Conservation (phyloP, 2,113 vertebrate genomes). For the Rousettus leschenaultii region DNA sequence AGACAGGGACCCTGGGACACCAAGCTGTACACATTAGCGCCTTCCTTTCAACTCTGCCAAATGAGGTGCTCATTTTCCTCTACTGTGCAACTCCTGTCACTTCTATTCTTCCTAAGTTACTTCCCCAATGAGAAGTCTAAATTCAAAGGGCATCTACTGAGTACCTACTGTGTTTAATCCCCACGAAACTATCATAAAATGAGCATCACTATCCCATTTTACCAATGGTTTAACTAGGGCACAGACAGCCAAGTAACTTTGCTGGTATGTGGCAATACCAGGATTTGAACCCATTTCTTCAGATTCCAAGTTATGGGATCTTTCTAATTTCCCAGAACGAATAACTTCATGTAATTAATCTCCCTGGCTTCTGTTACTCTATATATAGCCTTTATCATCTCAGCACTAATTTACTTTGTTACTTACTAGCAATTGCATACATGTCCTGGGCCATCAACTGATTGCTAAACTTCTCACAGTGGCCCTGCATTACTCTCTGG, state of each 20-base stretch:
- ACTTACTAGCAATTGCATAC: not conserved
- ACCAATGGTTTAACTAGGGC: not conserved
- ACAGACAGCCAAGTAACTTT: not conserved
- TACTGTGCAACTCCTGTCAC: not conserved
- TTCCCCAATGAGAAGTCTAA: not conserved
- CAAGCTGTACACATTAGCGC: rapidly evolving
- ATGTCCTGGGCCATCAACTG: not conserved
- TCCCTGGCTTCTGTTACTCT: not conserved
- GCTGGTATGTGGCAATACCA: not conserved
- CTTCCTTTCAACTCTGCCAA: not conserved
- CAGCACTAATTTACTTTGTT: not conserved
- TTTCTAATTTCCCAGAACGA: not conserved
- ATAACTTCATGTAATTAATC: not conserved
- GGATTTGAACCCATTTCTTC: not conserved
- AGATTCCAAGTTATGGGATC: not conserved
- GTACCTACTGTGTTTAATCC: not conserved
- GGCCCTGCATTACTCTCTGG: not conserved
- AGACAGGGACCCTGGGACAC: not conserved
- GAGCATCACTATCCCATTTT: not conserved
- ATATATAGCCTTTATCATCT: not conserved
- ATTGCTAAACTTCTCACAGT: not conserved
- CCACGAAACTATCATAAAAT: not conserved
- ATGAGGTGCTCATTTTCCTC: not conserved
- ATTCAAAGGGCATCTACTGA: not conserved
- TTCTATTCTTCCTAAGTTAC: not conserved